Conservation (phyloP, 2,113 vertebrate genomes). For the Callospermophilus lateralis region DNA sequence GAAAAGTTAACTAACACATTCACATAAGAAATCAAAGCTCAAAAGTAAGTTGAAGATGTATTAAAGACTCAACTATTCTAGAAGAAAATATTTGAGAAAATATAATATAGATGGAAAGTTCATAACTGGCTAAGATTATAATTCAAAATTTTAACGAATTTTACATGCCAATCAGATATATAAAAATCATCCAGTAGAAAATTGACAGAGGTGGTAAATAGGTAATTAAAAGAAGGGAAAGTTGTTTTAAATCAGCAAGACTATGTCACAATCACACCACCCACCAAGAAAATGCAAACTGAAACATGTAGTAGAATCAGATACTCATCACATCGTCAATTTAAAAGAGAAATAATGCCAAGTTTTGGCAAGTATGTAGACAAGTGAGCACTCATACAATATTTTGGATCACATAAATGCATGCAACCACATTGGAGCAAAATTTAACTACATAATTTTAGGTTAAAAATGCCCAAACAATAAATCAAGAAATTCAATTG, state of each 20-base stretch:
- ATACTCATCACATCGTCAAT: not conserved
- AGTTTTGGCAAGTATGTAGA: not conserved
- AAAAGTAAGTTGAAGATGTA: not conserved
- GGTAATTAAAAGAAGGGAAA: not conserved
- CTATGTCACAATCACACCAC: not conserved
- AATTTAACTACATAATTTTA: not conserved
- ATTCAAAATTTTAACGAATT: not conserved
- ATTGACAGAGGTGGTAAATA: not conserved
- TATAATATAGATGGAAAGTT: not conserved
- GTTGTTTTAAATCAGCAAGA: not conserved
- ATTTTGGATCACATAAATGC: not conserved
- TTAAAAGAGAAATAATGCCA: not conserved
- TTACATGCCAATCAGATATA: not conserved
- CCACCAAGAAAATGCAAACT: not conserved
- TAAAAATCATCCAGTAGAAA: not conserved
- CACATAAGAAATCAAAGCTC: too few relatives aligned
- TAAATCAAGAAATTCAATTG: not conserved
- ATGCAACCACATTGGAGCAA: not conserved
- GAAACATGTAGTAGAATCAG: not conserved
- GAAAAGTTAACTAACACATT: too few relatives aligned
- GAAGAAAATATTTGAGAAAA: conserved; percentile 19
- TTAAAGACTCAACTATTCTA: not conserved
- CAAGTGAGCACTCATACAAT: not conserved
- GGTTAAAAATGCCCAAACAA: not conserved
- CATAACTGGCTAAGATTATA: not conserved